Conservation (phyloP, 2,888 invertebrate species). For the Odontothrips loti region DNA sequence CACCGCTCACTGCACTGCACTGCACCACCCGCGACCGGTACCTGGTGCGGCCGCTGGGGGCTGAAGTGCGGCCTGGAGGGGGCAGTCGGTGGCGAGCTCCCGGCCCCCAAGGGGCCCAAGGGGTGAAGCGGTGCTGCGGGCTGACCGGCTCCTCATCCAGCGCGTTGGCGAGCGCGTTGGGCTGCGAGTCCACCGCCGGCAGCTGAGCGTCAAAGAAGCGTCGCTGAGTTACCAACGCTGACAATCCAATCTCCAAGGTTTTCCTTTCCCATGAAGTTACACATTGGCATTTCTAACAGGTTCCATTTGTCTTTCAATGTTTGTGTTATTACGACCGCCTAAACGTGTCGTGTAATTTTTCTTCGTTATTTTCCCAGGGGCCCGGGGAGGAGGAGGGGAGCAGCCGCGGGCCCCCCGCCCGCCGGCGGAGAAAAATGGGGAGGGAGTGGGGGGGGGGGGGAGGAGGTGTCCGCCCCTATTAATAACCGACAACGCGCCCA, state of each 20-base stretch:
- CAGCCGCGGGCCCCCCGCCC: neutral
- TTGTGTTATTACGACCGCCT: neutral
- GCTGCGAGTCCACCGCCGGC: neutral
- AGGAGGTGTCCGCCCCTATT: neutral
- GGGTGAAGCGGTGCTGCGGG: neutral
- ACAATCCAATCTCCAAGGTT: neutral
- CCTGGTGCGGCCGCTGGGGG: neutral
- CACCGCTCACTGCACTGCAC: too few relatives aligned
- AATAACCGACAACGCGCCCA: too few relatives aligned
- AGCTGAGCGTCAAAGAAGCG: neutral
- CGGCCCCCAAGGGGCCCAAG: neutral
- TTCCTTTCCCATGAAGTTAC: neutral
- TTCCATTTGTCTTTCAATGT: too few relatives aligned
- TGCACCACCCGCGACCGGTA: too few relatives aligned
- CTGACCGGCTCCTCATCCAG: neutral
- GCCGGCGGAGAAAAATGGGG: neutral
- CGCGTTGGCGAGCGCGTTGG: neutral
- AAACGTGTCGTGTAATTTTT: neutral
- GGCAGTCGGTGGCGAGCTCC: neutral
- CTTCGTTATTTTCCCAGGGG: neutral
- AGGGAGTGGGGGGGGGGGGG: neutral
- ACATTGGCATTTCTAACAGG: neutral
- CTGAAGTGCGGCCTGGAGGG: neutral
- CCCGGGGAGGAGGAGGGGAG: neutral
- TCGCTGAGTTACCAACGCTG: neutral